A percentile compares a stretch with the other conserved stretches of the same genome.
phyloP scores from a whole-genome alignment of 2,888 invertebrate genomes.

The Luperina nickerlii region DNA sequence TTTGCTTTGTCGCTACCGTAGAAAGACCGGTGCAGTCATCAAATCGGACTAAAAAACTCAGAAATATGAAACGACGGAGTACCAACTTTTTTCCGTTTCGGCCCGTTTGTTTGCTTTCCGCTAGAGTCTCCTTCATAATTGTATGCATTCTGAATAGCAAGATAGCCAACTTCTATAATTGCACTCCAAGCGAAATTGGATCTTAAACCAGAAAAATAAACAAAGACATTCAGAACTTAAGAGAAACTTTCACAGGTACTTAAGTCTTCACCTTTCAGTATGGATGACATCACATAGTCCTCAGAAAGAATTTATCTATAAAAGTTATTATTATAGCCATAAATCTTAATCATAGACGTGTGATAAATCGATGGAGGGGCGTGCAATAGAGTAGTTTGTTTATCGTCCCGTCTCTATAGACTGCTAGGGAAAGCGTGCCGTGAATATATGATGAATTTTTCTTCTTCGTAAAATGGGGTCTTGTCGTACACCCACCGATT shows the following conservation, averaged over 20 bases:
- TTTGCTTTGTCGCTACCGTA: background rate
- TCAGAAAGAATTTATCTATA: conserved; percentile 59
- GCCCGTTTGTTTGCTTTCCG: background rate
- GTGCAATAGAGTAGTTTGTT: conserved; percentile 68
- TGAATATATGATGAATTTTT: conserved; percentile 66
- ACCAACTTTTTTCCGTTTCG: conserved; percentile 2
- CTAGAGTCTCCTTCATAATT: conserved; percentile 15
- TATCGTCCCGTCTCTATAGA: conserved; percentile 63
- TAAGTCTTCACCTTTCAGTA: conserved; percentile 50
- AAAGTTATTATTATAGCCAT: conserved; percentile 65
- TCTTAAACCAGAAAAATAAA: background rate
- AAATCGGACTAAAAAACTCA: conserved; percentile 29
- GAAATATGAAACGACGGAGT: conserved; percentile 10
- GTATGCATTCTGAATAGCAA: conserved; percentile 10
- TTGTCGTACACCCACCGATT: conserved; percentile 49
- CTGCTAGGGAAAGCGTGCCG: conserved; percentile 58
- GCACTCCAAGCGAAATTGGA: conserved; percentile 5
- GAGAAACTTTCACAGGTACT: conserved; percentile 26
- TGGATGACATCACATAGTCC: conserved; percentile 57
- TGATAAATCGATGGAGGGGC: conserved; percentile 70
- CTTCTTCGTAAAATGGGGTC: conserved; percentile 55
- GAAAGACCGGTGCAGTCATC: background rate
- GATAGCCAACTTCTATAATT: background rate
- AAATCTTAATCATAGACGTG: conserved; percentile 69
- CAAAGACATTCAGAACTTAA: conserved; percentile 2